Conservation (phyloP, 2,113 vertebrate genomes). For the Stictonetta naevosa region DNA sequence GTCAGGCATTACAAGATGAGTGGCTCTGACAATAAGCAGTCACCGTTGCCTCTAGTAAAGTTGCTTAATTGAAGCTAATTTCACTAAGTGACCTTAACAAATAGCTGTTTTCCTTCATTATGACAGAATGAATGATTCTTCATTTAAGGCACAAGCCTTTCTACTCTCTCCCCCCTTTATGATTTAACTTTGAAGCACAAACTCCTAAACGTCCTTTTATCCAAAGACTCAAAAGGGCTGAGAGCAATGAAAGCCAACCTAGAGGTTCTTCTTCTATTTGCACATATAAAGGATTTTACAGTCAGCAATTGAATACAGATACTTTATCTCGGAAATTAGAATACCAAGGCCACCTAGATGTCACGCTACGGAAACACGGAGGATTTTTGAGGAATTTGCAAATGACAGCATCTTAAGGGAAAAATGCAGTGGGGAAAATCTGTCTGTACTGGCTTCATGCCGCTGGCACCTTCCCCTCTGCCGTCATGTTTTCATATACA, state of each 20-base stretch:
- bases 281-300: neutral
- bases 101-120: slow-evolving; percentile 18
- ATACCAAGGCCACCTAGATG: neutral
- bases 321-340: neutral
- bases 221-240: neutral
- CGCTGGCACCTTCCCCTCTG: neutral
- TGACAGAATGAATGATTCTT: neutral
- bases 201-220: slow-evolving; percentile 3
- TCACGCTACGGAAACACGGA: neutral
- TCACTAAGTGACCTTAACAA: slow-evolving; percentile 29
- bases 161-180: neutral
- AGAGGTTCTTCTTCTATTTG: neutral
- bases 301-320: neutral
- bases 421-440: neutral
- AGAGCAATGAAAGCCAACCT: neutral
- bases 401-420: neutral
- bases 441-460: neutral
- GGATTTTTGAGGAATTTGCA: neutral
- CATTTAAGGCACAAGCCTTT: neutral
- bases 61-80: slow-evolving; percentile 46
- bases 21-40: slow-evolving; percentile 4
- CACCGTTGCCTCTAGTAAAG: neutral
- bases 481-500: rapidly evolving
- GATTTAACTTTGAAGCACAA: neutral
- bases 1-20: slow-evolving; percentile 2